These are phyloP conservation scores for Astyanax mexicanus DNA, from an alignment of 2,797 vertebrate genomes.

Conservation along the genomic window DNA sequence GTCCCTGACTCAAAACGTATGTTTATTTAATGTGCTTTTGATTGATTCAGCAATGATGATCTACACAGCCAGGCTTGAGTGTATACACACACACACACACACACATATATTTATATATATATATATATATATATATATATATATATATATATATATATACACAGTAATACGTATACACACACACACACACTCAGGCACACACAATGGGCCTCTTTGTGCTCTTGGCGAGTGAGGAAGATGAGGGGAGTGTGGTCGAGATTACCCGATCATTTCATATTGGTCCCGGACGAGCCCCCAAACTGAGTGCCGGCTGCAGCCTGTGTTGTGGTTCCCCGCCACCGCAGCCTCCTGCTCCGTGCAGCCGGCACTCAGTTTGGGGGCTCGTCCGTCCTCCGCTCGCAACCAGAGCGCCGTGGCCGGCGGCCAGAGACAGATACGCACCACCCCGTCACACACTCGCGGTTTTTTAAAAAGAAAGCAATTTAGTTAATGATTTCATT, in stretches of 20 bases:
- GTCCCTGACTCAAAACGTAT: conserved; percentile 56
- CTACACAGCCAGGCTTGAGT: conserved; percentile 63
- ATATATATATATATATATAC: neutral
- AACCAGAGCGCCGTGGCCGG: conserved; percentile 74
- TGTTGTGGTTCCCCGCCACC: too few relatives aligned
- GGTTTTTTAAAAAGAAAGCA: conserved; percentile 80
- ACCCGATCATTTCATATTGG: conserved; percentile 79
- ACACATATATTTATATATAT: too few relatives aligned
- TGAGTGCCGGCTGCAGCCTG: conserved; percentile 56
- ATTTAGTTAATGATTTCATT: conserved; percentile 83
- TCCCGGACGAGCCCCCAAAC: conserved; percentile 65
- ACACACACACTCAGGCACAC: conserved; percentile 47
- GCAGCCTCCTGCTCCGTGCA: too few relatives aligned
- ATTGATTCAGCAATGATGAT: conserved; percentile 73
- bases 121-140: conserved; percentile 51
- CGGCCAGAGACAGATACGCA: conserved; percentile 75
- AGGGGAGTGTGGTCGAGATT: conserved; percentile 77
- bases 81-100: conserved; percentile 20
- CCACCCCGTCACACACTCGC: conserved; percentile 74
- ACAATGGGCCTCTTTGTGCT: conserved; percentile 76
- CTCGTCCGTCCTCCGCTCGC: conserved; percentile 75
- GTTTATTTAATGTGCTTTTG: conserved; percentile 74
- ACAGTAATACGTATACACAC: conserved; percentile 55
- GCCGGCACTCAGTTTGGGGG: too few relatives aligned
- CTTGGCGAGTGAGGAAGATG: conserved; percentile 65